A percentile compares a stretch with the other conserved stretches of the same genome.
phyloP scores from a whole-genome alignment of 2,113 vertebrate species.

The Perca flavescens region DNA sequence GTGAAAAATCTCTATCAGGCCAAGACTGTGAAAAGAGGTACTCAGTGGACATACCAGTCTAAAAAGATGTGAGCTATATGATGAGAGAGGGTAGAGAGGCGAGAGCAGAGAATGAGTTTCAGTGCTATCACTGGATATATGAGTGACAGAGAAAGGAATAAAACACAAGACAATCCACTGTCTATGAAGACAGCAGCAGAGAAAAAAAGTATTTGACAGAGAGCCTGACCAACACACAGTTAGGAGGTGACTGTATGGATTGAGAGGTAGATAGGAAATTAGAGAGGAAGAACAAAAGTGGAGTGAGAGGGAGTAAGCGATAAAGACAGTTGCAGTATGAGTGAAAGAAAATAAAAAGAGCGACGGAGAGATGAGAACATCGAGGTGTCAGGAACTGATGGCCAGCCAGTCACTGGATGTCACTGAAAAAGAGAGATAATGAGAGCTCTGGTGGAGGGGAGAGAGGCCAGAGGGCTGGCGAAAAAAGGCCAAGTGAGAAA shows the following conservation, averaged over 20 bases:
- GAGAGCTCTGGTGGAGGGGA: slow-evolving; percentile 55
- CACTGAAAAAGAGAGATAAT: slow-evolving; percentile 69
- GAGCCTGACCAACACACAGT: slow-evolving; percentile 10
- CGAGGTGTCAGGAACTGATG: slow-evolving; percentile 62
- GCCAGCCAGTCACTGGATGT: slow-evolving; percentile 52
- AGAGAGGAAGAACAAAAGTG: slow-evolving; percentile 35
- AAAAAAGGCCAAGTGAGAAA: slow-evolving; percentile 78
- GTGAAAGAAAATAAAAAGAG: slow-evolving; percentile 31
- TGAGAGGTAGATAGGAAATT: slow-evolving; percentile 39
- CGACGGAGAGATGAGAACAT: slow-evolving; percentile 43
- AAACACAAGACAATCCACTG: neutral
- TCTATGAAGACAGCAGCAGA: neutral
- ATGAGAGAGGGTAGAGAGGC: slow-evolving; percentile 51
- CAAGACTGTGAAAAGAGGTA: slow-evolving; percentile 34
- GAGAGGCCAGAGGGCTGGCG: slow-evolving; percentile 55
- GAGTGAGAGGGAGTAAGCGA: slow-evolving; percentile 9
- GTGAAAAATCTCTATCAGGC: slow-evolving; percentile 38
- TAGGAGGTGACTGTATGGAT: slow-evolving; percentile 11
- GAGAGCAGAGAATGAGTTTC: slow-evolving; percentile 39
- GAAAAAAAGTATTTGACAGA: slow-evolving; percentile 19
- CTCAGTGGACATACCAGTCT: slow-evolving; percentile 47
- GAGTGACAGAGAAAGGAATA: neutral
- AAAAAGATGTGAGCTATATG: slow-evolving; percentile 40
- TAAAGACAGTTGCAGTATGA: slow-evolving; percentile 12
- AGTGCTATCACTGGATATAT: slow-evolving; percentile 19